A percentile compares a stretch with the other conserved stretches of the same genome.
Conservation (phyloP, 2,113 vertebrate genomes). For the Dolichallabes microphthalmus region DNA sequence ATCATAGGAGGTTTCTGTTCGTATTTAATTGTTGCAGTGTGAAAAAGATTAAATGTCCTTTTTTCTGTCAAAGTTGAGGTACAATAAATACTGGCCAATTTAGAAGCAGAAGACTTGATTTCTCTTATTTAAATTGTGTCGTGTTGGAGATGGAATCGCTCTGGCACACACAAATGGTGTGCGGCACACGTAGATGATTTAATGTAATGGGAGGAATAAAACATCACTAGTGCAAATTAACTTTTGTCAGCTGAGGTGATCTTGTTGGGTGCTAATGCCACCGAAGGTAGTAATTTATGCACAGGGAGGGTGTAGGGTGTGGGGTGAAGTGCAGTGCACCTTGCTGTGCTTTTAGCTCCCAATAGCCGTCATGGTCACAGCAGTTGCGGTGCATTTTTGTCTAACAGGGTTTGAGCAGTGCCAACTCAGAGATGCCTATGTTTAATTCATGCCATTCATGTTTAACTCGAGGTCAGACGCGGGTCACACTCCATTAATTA, state of each 20-base stretch:
- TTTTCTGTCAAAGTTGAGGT: slow-evolving; percentile 43
- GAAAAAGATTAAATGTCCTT: not conserved
- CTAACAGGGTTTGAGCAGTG: slow-evolving; percentile 53
- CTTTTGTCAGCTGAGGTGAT: slow-evolving; percentile 80
- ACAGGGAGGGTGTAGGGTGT: slow-evolving; percentile 55
- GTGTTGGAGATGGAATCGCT: slow-evolving; percentile 32
- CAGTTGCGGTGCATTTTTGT: slow-evolving; percentile 54
- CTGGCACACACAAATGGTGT: slow-evolving; percentile 37
- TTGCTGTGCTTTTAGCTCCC: slow-evolving; percentile 62
- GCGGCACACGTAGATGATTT: slow-evolving; percentile 70
- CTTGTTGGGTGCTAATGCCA: slow-evolving; percentile 71
- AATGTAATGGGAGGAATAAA: slow-evolving; percentile 80
- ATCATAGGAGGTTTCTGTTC: not conserved
- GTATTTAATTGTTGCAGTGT: not conserved
- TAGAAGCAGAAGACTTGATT: slow-evolving; percentile 45
- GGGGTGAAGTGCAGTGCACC: slow-evolving; percentile 62
- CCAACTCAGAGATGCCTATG: slow-evolving; percentile 67
- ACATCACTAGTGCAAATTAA: slow-evolving; percentile 82
- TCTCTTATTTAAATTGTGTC: slow-evolving; percentile 52
- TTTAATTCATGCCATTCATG: slow-evolving; percentile 77
- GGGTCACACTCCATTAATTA: slow-evolving; percentile 78
- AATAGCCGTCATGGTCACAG: slow-evolving; percentile 60
- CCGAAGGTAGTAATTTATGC: slow-evolving; percentile 75
- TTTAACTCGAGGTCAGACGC: slow-evolving; percentile 68
- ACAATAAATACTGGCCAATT: slow-evolving; percentile 50